These are phyloP conservation scores for Pomatostomus ruficeps DNA, from an alignment of 2,113 vertebrate genomes.

Conservation along the genomic window DNA sequence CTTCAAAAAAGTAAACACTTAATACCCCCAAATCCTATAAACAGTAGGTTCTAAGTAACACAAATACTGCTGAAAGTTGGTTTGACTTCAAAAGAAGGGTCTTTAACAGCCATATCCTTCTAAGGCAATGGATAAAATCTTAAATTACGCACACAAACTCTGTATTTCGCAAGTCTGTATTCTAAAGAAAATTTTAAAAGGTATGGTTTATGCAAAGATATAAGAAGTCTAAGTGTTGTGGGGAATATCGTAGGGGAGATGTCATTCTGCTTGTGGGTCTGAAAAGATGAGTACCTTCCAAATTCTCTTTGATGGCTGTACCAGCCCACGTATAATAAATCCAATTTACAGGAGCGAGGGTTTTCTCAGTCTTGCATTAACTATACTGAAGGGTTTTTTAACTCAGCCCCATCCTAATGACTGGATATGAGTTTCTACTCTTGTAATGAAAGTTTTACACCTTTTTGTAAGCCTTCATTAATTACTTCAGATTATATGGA, in stretches of 20 bases:
- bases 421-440: neutral
- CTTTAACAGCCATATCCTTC: neutral
- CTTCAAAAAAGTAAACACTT: neutral
- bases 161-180: neutral
- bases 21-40: neutral
- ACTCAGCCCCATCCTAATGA: neutral
- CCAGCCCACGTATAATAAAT: neutral
- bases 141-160: fast-evolving
- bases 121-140: neutral
- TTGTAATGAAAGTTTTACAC: neutral
- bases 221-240: neutral
- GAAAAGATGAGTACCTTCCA: neutral
- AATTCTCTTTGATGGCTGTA: neutral
- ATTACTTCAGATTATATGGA: neutral
- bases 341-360: neutral
- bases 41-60: neutral
- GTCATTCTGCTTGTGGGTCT: neutral
- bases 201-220: neutral
- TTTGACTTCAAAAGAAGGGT: neutral
- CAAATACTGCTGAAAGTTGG: neutral
- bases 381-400: neutral
- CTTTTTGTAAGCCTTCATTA: neutral
- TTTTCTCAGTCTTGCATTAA: neutral
- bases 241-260: neutral
- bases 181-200: neutral